phyloP scores from a whole-genome alignment of 2,113 vertebrate species.

The Cettia cetti region DNA sequence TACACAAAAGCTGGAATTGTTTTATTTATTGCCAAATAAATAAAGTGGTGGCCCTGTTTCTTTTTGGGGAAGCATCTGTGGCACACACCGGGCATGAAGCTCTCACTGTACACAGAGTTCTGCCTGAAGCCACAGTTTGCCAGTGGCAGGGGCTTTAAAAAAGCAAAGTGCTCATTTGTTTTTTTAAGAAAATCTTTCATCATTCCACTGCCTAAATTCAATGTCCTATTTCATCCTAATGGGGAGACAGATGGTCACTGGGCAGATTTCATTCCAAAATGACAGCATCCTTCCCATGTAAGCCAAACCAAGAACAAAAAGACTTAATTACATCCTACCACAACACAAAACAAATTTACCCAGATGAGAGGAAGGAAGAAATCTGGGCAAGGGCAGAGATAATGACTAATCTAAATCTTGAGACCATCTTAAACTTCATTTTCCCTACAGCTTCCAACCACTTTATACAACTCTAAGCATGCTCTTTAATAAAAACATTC shows the following conservation, averaged over 20 bases:
- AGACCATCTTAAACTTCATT: neutral
- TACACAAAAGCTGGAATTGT: neutral
- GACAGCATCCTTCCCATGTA: neutral
- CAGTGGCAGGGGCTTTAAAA: neutral
- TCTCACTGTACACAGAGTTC: neutral
- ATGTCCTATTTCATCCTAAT: neutral
- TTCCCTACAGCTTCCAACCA: neutral
- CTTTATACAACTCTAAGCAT: neutral
- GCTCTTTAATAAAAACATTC: neutral
- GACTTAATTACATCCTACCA: neutral
- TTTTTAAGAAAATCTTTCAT: neutral
- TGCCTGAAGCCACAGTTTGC: neutral
- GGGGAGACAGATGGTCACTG: neutral
- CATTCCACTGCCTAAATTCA: neutral
- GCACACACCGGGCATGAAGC: neutral
- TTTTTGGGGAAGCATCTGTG: neutral
- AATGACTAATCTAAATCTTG: neutral
- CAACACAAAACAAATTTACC: neutral
- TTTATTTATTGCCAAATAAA: neutral
- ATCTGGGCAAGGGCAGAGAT: neutral
- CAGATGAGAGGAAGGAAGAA: neutral
- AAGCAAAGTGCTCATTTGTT: neutral
- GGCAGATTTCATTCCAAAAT: neutral
- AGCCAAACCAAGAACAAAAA: neutral
- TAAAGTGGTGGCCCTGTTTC: neutral